These are phyloP conservation scores for Antheraea pernyi DNA, from an alignment of 1,140 invertebrate species.

Conservation along the genomic window DNA sequence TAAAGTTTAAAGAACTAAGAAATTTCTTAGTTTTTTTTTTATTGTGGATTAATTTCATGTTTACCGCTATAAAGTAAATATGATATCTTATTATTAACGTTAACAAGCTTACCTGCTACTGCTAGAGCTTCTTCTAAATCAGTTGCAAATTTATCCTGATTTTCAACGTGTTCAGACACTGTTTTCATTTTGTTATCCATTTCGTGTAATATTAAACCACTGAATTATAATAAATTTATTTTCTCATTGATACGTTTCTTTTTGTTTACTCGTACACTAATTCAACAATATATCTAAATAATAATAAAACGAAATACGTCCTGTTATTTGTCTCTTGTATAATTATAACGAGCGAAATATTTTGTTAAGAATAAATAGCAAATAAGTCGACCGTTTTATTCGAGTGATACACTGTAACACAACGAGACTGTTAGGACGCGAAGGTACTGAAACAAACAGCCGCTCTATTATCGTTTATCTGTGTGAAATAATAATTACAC, in stretches of 20 bases:
- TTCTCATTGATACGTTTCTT: not conserved
- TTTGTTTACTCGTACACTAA: not conserved
- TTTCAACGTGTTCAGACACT: conserved; percentile 39
- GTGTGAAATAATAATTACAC: conserved; percentile 5
- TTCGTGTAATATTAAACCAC: conserved; percentile 4
- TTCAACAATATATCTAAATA: not conserved
- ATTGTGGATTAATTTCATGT: too few species aligned
- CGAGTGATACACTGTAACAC: not conserved
- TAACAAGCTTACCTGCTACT: conserved; percentile 40
- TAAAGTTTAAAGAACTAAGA: too few species aligned
- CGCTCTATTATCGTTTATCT: conserved; percentile 12
- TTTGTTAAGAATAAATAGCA: not conserved
- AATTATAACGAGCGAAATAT: not conserved
- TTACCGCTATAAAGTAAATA: too few species aligned
- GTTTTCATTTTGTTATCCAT: conserved; percentile 36
- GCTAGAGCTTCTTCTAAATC: conserved; percentile 56
- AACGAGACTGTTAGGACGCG: not conserved
- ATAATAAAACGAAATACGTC: not conserved
- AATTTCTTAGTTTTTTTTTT: too few species aligned
- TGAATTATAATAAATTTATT: not conserved
- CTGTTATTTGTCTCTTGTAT: too few species aligned
- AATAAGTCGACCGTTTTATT: not conserved
- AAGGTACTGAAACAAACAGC: not conserved
- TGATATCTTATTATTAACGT: too few species aligned
- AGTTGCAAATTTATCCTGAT: conserved; percentile 33